Percentiles rank a stretch among this genome's conserved stretches.
These are phyloP conservation scores for Mesorhabditis spiculigera DNA, from an alignment of 2,888 invertebrate genomes.

Conservation along the genomic window DNA sequence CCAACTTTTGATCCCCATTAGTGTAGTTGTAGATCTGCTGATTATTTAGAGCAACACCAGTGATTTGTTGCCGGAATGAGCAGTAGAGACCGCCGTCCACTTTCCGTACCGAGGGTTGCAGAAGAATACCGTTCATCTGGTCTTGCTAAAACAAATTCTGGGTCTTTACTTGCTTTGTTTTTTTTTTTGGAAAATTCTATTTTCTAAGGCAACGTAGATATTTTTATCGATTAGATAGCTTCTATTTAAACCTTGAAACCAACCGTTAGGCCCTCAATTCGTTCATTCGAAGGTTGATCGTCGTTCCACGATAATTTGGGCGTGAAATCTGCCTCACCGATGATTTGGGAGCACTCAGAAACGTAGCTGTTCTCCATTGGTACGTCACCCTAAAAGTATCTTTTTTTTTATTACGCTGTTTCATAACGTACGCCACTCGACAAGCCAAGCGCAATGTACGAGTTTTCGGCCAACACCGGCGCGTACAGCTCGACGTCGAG, in stretches of 20 bases:
- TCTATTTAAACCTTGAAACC: no score
- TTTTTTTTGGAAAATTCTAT: no score
- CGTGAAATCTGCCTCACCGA: conserved; percentile 12
- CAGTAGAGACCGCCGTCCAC: background rate
- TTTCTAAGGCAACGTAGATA: no score
- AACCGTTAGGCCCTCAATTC: conserved; percentile 14
- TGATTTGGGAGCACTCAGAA: conserved; percentile 30
- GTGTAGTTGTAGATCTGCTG: background rate
- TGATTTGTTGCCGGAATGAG: background rate
- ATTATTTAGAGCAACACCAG: background rate
- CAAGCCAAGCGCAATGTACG: background rate
- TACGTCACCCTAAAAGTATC: background rate
- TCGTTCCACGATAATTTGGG: conserved; percentile 31
- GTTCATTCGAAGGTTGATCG: conserved; percentile 13
- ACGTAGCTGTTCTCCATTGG: conserved; percentile 19
- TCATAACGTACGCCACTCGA: no score
- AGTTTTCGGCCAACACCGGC: background rate
- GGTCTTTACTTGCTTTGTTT: background rate
- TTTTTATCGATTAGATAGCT: no score
- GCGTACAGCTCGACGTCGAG: conserved; percentile 1
- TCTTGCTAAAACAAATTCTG: background rate
- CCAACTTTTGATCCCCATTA: background rate
- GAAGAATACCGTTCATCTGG: background rate
- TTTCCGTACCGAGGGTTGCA: background rate
- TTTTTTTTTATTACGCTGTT: background rate